These are phyloP conservation scores for Rhyacophila evoluta DNA, from an alignment of 2,888 invertebrate genomes.

Conservation along the genomic window DNA sequence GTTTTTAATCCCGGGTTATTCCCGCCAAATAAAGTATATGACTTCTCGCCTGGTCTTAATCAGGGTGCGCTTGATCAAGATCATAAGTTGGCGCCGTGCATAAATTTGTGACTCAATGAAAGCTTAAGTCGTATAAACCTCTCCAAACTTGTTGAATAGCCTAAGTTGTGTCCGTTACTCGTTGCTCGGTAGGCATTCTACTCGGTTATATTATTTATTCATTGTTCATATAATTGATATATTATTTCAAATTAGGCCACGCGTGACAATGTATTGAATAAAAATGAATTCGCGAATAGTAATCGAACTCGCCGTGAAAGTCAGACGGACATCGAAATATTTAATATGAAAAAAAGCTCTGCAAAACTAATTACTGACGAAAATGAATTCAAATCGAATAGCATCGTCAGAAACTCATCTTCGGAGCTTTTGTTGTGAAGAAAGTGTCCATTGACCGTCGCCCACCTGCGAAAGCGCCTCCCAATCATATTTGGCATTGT, in stretches of 20 bases:
- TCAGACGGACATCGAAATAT: background rate
- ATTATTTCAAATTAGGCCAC: background rate
- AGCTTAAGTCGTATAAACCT: no score
- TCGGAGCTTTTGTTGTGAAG: background rate
- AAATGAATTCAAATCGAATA: background rate
- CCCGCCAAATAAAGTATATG: no score
- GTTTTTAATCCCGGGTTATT: no score
- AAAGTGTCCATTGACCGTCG: background rate
- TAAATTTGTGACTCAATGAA: no score
- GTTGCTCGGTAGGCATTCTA: no score
- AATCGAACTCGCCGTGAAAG: background rate
- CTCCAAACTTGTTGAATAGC: no score
- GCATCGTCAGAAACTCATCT: background rate
- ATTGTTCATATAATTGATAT: no score
- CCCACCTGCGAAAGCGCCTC: constrained; percentile 17
- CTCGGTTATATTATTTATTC: no score
- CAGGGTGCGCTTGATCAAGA: no score
- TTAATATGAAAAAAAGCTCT: background rate
- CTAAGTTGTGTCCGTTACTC: no score
- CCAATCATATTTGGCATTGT: background rate
- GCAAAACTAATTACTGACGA: background rate
- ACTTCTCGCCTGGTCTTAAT: no score
- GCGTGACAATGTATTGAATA: background rate
- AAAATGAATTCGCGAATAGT: background rate
- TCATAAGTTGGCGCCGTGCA: no score